Percentiles rank a stretch among this genome's conserved stretches.
Conservation (phyloP, 53 echinoderm and acorn worm species). For the Zoroaster sp. region DNA sequence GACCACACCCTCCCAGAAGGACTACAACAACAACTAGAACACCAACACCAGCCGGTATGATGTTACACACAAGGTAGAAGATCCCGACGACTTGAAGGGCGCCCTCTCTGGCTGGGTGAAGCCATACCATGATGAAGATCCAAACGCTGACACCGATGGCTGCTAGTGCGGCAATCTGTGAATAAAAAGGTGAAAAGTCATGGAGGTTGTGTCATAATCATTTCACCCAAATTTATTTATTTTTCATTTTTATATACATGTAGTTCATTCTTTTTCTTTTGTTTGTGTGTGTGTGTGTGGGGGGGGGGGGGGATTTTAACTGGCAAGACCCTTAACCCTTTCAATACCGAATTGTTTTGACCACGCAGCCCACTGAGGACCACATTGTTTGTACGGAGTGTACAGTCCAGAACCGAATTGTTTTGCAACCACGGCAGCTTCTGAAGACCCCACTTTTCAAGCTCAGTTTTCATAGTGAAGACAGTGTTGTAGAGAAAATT, state of each 20-base stretch:
- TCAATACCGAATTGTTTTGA: too few species aligned
- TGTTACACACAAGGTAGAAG: slow-evolving; percentile 12
- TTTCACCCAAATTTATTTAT: too few species aligned
- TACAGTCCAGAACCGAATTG: too few species aligned
- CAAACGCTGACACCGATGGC: slow-evolving; percentile 34
- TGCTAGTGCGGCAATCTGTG: background rate
- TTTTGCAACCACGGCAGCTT: too few species aligned
- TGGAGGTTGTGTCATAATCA: background rate
- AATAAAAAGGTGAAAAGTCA: background rate
- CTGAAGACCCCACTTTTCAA: too few species aligned
- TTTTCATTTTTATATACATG: too few species aligned
- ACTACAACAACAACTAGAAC: background rate
- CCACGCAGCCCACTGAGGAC: too few species aligned
- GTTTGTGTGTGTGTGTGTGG: too few species aligned
- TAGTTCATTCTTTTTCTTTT: background rate
- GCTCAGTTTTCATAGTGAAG: too few species aligned
- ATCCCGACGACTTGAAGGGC: slow-evolving; percentile 16
- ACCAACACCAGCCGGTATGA: slow-evolving; percentile 8
- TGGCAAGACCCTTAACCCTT: background rate
- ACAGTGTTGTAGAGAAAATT: too few species aligned
- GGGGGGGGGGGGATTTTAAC: background rate
- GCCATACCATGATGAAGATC: slow-evolving; percentile 33
- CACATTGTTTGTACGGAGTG: too few species aligned
- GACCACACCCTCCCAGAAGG: background rate
- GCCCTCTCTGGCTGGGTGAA: slow-evolving; percentile 31